phyloP scores from a whole-genome alignment of 2,113 vertebrate species.

The Chauna torquata region DNA sequence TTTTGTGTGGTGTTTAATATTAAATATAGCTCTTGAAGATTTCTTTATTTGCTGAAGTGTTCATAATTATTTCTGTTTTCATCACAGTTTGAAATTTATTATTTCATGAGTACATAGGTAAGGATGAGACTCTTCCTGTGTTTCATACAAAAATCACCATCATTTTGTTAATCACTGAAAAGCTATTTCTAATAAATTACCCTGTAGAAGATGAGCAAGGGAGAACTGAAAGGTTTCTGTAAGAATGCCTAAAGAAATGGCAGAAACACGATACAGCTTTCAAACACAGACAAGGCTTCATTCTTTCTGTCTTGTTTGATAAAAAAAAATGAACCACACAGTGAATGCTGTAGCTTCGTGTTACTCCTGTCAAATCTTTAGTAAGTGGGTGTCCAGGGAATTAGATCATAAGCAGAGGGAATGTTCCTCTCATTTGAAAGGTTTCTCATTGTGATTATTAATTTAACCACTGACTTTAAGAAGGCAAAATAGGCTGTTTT shows the following conservation, averaged over 20 bases:
- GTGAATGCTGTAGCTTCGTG: constrained; percentile 56
- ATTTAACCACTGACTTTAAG: not conserved
- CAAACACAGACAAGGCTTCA: constrained; percentile 64
- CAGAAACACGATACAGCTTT: constrained; percentile 56
- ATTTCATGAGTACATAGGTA: not conserved
- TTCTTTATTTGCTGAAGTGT: constrained; percentile 32
- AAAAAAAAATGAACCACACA: constrained; percentile 53
- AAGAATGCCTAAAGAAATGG: constrained; percentile 48
- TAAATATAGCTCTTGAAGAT: constrained; percentile 11
- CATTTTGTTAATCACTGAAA: constrained; percentile 13
- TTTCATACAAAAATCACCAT: not conserved
- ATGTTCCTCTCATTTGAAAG: constrained; percentile 25
- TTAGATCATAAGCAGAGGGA: constrained; percentile 44
- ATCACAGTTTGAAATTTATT: not conserved
- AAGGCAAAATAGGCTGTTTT: not conserved
- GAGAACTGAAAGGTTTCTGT: constrained; percentile 21
- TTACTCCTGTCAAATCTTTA: constrained; percentile 67
- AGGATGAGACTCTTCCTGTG: constrained; percentile 6
- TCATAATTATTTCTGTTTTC: constrained; percentile 32
- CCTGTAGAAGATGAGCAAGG: constrained; percentile 1
- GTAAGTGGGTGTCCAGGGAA: constrained; percentile 60
- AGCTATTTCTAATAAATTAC: constrained; percentile 2
- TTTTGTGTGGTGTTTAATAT: constrained; percentile 3
- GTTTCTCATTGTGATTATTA: constrained; percentile 40
- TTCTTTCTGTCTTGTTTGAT: constrained; percentile 66